Conservation (phyloP, 1,140 invertebrate species). For the Megalonaias nervosa region DNA sequence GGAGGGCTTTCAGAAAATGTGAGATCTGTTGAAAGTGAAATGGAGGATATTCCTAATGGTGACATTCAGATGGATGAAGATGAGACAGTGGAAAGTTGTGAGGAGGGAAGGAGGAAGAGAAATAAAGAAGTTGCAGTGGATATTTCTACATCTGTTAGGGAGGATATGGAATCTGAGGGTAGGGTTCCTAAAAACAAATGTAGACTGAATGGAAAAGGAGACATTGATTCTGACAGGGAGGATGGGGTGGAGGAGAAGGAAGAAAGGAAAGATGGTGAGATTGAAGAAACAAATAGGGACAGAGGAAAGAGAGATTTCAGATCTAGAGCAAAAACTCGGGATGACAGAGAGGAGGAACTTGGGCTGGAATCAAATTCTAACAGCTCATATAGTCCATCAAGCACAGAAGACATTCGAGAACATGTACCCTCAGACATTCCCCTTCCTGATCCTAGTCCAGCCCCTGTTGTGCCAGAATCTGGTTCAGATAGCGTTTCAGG, state of each 20-base stretch:
- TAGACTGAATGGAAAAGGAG: not conserved
- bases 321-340: no score
- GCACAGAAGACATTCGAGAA: constrained; percentile 44
- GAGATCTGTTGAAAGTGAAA: no score
- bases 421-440: constrained; percentile 42
- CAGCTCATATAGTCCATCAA: constrained; percentile 35
- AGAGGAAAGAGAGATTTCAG: no score
- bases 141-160: no score
- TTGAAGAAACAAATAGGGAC: constrained; percentile 65
- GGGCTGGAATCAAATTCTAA: constrained; percentile 10
- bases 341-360: no score
- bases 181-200: constrained; percentile 36
- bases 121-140: no score
- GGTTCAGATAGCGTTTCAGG: constrained; percentile 47
- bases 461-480: constrained; percentile 36
- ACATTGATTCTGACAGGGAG: constrained; percentile 62
- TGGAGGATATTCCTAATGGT: no score
- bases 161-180: no score
- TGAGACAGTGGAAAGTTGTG: no score
- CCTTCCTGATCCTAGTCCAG: constrained; percentile 47
- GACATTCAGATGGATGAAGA: no score
- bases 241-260: constrained; percentile 64
- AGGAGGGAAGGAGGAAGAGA: no score
- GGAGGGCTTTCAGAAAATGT: no score
- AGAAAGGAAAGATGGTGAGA: constrained; percentile 48